phyloP scores from a whole-genome alignment of 2,888 invertebrate genomes.

The Orthosia incerta region DNA sequence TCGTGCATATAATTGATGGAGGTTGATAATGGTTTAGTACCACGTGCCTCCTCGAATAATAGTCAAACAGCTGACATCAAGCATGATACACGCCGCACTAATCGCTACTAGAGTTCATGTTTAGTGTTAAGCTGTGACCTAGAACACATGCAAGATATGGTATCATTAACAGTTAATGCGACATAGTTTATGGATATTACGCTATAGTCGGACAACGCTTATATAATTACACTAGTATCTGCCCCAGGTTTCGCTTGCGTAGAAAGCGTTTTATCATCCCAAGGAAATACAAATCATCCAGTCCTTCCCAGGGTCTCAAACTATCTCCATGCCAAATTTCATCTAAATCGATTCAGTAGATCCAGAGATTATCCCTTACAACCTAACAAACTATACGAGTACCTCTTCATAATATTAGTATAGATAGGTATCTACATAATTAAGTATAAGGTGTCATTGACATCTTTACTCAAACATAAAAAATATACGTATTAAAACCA shows the following conservation, averaged over 20 bases:
- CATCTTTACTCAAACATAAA: not conserved
- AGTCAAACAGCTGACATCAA: conserved; percentile 61
- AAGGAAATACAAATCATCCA: too few relatives aligned
- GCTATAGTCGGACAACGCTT: conserved; percentile 2
- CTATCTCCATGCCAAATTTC: too few relatives aligned
- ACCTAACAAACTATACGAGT: too few relatives aligned
- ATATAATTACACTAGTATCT: too few relatives aligned
- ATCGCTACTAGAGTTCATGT: conserved; percentile 62
- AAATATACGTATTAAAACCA: conserved; percentile 3
- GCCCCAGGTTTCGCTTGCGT: too few relatives aligned
- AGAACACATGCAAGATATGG: conserved; percentile 60
- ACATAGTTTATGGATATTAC: conserved; percentile 46
- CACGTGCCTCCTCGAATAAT: conserved; percentile 51
- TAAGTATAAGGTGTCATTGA: too few relatives aligned
- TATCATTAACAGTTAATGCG: conserved; percentile 53
- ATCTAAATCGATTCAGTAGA: too few relatives aligned
- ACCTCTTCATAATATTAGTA: too few relatives aligned
- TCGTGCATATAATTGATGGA: conserved; percentile 46
- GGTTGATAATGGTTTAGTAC: conserved; percentile 52
- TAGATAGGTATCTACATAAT: too few relatives aligned
- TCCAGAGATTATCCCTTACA: too few relatives aligned
- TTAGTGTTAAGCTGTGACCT: conserved; percentile 61
- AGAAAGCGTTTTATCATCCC: too few relatives aligned
- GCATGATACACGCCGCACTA: conserved; percentile 60
- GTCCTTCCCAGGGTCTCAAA: too few relatives aligned